Evolutionary conservation across 2,888 invertebrate genomes (phyloP).

Genomic region (Lepidocyrtinus sp.): DNA sequence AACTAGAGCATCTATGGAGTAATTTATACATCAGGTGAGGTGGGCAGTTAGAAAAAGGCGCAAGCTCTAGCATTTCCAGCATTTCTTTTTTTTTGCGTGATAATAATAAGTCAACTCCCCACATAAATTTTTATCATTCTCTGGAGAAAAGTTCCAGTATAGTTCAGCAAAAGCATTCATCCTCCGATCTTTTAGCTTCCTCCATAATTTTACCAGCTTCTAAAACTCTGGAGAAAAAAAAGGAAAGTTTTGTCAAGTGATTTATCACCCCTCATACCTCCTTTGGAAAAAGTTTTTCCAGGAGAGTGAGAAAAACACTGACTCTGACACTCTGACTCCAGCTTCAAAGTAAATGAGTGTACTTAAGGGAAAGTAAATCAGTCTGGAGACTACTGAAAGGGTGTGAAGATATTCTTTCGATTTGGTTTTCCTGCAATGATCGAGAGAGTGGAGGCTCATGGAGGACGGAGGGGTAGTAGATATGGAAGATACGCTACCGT

Average conservation of each 20-base stretch:
- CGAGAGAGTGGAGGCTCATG: conserved; percentile 56
- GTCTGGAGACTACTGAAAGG: not conserved
- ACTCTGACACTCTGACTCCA: too few relatives aligned
- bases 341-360: too few relatives aligned
- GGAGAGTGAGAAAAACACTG: not conserved
- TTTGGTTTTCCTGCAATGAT: conserved; percentile 30
- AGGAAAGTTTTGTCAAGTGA: conserved; percentile 39
- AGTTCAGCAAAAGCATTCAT: too few relatives aligned
- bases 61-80: too few relatives aligned
- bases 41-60: too few relatives aligned
- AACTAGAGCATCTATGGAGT: too few relatives aligned
- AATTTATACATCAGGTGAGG: too few relatives aligned
- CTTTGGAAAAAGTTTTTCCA: conserved; percentile 22
- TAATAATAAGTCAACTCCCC: too few relatives aligned
- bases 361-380: conserved; percentile 6
- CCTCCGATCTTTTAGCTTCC: too few relatives aligned
- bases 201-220: too few relatives aligned
- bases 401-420: not conserved
- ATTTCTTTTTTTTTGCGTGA: too few relatives aligned
- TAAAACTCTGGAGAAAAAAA: not conserved
- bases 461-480: conserved; percentile 43
- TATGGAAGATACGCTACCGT: conserved; percentile 47
- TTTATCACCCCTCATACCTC: conserved; percentile 37
- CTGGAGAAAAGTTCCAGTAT: conserved; percentile 28
- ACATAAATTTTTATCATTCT: conserved; percentile 46